Conservation (phyloP, 2,113 vertebrate species). For the Orientallactaga bullata region DNA sequence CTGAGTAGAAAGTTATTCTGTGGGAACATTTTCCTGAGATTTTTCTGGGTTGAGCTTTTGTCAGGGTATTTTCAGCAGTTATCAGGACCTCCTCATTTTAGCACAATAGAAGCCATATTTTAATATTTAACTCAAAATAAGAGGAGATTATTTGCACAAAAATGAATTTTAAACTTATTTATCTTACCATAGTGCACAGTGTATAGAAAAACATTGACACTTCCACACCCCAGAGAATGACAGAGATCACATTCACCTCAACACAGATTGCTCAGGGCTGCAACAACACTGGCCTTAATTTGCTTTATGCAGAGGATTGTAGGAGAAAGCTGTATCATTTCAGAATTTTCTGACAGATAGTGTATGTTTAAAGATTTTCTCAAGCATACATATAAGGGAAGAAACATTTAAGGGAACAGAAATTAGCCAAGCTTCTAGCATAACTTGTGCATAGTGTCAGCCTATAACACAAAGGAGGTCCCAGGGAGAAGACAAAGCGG, state of each 20-base stretch:
- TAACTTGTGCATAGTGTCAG: neutral
- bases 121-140: conserved; percentile 60
- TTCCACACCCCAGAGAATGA: neutral
- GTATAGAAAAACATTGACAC: neutral
- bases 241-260: neutral
- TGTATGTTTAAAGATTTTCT: conserved; percentile 26
- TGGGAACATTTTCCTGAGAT: conserved; percentile 50
- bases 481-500: neutral
- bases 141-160: conserved; percentile 44
- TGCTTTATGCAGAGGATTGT: conserved; percentile 31
- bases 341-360: conserved; percentile 14
- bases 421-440: neutral
- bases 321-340: conserved; percentile 21
- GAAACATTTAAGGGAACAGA: neutral
- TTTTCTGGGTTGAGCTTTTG: conserved; percentile 49
- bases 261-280: neutral
- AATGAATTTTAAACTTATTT: conserved; percentile 33
- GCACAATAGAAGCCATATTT: conserved; percentile 31
- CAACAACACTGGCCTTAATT: neutral
- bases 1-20: conserved; percentile 9
- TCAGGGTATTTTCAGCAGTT: conserved; percentile 55
- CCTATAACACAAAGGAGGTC: neutral
- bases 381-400: neutral
- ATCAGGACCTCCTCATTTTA: conserved; percentile 53
- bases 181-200: neutral